Base-by-base conservation (phyloP, 2,797 vertebrate species). In the Onychomys arenicola region DNA sequence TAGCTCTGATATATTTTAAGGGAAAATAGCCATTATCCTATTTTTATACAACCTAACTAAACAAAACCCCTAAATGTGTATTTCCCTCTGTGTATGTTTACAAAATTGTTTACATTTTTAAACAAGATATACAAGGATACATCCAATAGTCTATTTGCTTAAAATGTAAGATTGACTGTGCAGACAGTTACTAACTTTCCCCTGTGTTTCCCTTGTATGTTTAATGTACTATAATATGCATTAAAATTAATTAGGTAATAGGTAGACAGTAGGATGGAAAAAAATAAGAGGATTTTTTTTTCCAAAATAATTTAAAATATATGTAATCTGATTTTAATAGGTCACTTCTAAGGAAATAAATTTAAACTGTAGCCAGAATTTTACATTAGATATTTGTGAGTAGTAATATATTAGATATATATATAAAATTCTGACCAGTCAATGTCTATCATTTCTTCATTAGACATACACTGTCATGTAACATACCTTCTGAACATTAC, bases 161-260 rank as follows among this genome's bases (percentile, higher is more conserved):
- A 78, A 43, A 87, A 27, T 23, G 12, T 89, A 81, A 92, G 65
- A 13, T 25, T 90, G 78, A 93, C 32, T 37, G 29, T 89, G 14
- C 55, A 76, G 23, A 80, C 27, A 86, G 10, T 89, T 63, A 27
- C 29, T 73, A 29, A 63, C 34, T 76, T 92, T 63, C 81, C 80
- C 23, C 9, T 80, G 88, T 4, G 13, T 61, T 34, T 23, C 59
- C 34, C 9, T 17, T 78, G 46, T 55, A 32, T 82, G 29, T 91
- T 71, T 89, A 37, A 57, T 71, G 21, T 82, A 32, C 89, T 95
- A 65, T 27, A 91, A 17, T 75, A 77, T 81, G 13, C 40, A 49
- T 89, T 89, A 90, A 82, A 92, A 92, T 43, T 17, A 75, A 11
- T 63, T 69, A 81, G 52, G 23, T 89, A 49, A 25, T 59, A 94